Conservation (phyloP, 2,113 vertebrate species). For the Choloepus hoffmanni region DNA sequence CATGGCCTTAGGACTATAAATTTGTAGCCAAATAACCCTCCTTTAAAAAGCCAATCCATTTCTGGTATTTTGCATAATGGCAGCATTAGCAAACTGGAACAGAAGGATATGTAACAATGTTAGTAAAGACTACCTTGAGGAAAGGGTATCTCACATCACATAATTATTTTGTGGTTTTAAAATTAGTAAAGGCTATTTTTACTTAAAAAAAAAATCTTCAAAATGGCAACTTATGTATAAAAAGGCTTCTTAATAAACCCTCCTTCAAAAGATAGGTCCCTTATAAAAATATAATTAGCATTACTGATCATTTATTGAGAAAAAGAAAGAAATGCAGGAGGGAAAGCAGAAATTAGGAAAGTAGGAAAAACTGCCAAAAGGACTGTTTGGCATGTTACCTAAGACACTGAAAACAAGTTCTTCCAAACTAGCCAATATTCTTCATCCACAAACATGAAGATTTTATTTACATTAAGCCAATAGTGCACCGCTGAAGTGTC, state of each 20-base stretch:
- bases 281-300: slow-evolving; percentile 18
- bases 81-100: too few species aligned
- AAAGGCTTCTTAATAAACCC: neutral
- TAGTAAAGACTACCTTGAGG: neutral
- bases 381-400: neutral
- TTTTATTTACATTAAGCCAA: neutral
- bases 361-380: neutral
- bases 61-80: too few species aligned
- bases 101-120: neutral
- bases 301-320: neutral
- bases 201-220: slow-evolving; percentile 10
- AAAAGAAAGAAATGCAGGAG: neutral
- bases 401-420: slow-evolving; percentile 3
- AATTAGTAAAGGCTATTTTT: neutral
- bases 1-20: too few species aligned
- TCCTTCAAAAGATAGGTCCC: neutral
- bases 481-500: neutral
- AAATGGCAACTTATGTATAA: slow-evolving; percentile 7
- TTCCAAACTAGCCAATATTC: neutral
- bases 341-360: neutral
- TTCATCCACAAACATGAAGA: neutral
- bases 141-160: slow-evolving; percentile 17
- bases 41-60: too few species aligned
- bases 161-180: slow-evolving; percentile 4
- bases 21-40: too few species aligned